phyloP scores from a whole-genome alignment of 2,888 invertebrate genomes.

The Eretmocerus hayati region DNA sequence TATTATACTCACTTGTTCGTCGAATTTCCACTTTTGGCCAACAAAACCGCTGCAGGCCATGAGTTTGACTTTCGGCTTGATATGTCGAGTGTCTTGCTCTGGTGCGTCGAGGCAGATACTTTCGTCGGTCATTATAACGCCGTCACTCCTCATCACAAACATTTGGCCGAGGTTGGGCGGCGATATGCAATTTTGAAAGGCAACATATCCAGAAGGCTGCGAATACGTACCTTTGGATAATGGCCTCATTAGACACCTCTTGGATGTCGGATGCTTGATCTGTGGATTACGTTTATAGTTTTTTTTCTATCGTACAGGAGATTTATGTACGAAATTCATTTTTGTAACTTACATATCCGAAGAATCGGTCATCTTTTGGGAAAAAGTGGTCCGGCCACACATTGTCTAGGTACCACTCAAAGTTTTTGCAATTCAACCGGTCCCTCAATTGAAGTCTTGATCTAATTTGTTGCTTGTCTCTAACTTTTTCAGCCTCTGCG shows the following conservation, averaged over 20 bases:
- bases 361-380: slow-evolving; percentile 78
- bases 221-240: slow-evolving; percentile 55
- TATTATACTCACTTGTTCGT: slow-evolving; percentile 43
- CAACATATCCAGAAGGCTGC: slow-evolving; percentile 66
- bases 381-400: slow-evolving; percentile 97
- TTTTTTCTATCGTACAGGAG: no score
- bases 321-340: background rate
- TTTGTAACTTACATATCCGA: slow-evolving; percentile 66
- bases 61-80: slow-evolving; percentile 60
- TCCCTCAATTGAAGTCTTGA: slow-evolving; percentile 62
- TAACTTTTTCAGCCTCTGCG: slow-evolving; percentile 54
- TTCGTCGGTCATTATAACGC: slow-evolving; percentile 79
- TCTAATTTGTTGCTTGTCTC: slow-evolving; percentile 56
- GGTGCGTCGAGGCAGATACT: slow-evolving; percentile 76
- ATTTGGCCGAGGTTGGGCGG: slow-evolving; percentile 60
- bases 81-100: slow-evolving; percentile 48
- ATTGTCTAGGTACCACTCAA: slow-evolving; percentile 89
- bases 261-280: slow-evolving; percentile 51
- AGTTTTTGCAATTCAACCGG: slow-evolving; percentile 73
- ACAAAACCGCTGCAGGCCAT: slow-evolving; percentile 62
- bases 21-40: slow-evolving; percentile 66
- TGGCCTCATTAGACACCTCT: slow-evolving; percentile 60
- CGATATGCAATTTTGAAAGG: slow-evolving; percentile 58
- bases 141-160: slow-evolving; percentile 63
- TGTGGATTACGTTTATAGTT: slow-evolving; percentile 30